These are phyloP conservation scores for Nemotelus nigrinus DNA, from an alignment of 2,888 invertebrate genomes.

Conservation along the genomic window DNA sequence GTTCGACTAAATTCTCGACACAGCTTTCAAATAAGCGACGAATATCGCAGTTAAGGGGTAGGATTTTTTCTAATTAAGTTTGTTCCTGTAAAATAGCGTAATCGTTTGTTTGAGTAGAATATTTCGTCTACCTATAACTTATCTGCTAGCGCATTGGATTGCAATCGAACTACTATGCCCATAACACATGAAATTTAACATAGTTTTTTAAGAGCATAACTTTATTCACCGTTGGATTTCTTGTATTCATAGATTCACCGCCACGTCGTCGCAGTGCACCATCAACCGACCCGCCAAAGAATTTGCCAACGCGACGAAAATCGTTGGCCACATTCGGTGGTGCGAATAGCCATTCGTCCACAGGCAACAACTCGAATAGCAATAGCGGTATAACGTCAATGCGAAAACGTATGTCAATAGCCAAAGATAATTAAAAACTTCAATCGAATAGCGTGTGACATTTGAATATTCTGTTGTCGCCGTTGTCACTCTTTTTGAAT, in stretches of 20 bases:
- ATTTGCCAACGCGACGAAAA: conserved; percentile 63
- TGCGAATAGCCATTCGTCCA: conserved; percentile 40
- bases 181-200: no score
- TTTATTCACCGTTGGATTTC: neutral
- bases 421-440: conserved; percentile 58
- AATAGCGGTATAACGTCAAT: conserved; percentile 53
- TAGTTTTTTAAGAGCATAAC: neutral
- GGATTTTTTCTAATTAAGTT: neutral
- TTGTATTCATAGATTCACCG: conserved; percentile 48
- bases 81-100: neutral
- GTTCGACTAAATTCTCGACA: conserved; percentile 4
- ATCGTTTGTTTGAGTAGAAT: neutral
- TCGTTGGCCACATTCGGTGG: conserved; percentile 57
- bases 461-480: no score
- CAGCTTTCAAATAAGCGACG: conserved; percentile 46
- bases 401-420: conserved; percentile 66
- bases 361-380: conserved; percentile 44
- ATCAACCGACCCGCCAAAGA: conserved; percentile 54
- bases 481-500: no score
- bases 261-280: conserved; percentile 51
- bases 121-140: neutral
- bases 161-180: no score
- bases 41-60: conserved; percentile 48
- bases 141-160: no score
- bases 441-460: neutral